Conservation (phyloP, 2,113 vertebrate species). For the Halcyon malimbica region DNA sequence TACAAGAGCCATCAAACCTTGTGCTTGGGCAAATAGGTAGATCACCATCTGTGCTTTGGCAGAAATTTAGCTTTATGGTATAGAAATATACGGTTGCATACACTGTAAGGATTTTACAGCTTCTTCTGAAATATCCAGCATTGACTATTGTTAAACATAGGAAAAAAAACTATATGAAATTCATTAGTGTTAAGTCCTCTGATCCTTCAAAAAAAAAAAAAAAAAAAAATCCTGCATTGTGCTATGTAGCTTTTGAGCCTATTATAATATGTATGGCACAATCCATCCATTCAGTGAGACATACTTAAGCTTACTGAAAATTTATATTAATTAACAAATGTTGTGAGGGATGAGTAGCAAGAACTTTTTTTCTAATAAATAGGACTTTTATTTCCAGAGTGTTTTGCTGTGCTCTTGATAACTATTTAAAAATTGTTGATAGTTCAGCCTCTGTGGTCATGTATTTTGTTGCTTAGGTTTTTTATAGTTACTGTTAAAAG, state of each 20-base stretch:
- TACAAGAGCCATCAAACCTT: not conserved
- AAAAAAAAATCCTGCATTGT: not conserved
- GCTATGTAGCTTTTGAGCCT: not conserved
- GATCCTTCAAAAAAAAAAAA: not conserved
- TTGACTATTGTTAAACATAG: not conserved
- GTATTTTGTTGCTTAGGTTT: not conserved
- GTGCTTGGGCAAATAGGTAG: not conserved
- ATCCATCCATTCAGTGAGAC: slow-evolving; percentile 17
- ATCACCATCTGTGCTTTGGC: not conserved
- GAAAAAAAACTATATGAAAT: not conserved
- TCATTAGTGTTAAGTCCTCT: not conserved
- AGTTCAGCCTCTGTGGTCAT: not conserved
- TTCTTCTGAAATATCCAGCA: not conserved
- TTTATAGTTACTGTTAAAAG: not conserved
- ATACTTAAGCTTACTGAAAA: not conserved
- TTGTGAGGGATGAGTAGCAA: not conserved
- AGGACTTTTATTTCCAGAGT: not conserved
- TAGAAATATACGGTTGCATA: not conserved
- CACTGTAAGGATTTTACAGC: not conserved
- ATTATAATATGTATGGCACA: slow-evolving; percentile 13
- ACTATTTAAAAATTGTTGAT: not conserved
- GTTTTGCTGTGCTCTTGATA: not conserved
- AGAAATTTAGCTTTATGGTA: not conserved
- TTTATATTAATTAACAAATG: slow-evolving; percentile 33
- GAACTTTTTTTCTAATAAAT: not conserved